phyloP scores from a whole-genome alignment of 2,888 invertebrate species.

The Lamproptera curius region DNA sequence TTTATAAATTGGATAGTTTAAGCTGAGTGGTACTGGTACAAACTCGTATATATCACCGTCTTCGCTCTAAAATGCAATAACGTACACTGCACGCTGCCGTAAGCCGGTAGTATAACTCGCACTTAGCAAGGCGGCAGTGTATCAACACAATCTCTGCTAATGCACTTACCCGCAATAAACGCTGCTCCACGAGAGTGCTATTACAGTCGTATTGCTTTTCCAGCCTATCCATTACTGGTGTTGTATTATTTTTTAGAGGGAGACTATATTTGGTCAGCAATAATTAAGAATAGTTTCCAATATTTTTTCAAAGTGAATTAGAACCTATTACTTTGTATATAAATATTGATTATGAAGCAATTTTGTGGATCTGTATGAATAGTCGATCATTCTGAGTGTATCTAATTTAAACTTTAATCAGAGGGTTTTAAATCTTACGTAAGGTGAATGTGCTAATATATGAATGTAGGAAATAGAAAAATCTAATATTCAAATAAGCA shows the following conservation, averaged over 20 bases:
- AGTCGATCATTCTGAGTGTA: not conserved
- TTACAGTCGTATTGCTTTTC: conserved; percentile 2
- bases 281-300: not conserved
- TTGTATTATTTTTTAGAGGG: too few relatives aligned
- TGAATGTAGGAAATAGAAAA: too few relatives aligned
- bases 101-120: conserved; percentile 19
- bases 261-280: not conserved
- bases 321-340: not conserved
- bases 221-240: too few relatives aligned
- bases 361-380: not conserved
- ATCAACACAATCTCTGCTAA: conserved; percentile 16
- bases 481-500: too few relatives aligned
- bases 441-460: too few relatives aligned
- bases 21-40: conserved; percentile 5
- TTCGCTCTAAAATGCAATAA: conserved; percentile 15
- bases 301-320: not conserved
- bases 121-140: conserved; percentile 14
- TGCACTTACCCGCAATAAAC: conserved; percentile 8
- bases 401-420: too few relatives aligned
- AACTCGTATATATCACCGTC: conserved; percentile 14
- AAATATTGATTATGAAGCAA: not conserved
- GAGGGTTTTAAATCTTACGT: too few relatives aligned
- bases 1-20: conserved; percentile 14
- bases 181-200: conserved; percentile 7
- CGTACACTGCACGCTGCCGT: conserved; percentile 14